Evolutionary conservation across 1,140 invertebrate genomes (phyloP).

Genomic region (Eulimnadia texana): DNA sequence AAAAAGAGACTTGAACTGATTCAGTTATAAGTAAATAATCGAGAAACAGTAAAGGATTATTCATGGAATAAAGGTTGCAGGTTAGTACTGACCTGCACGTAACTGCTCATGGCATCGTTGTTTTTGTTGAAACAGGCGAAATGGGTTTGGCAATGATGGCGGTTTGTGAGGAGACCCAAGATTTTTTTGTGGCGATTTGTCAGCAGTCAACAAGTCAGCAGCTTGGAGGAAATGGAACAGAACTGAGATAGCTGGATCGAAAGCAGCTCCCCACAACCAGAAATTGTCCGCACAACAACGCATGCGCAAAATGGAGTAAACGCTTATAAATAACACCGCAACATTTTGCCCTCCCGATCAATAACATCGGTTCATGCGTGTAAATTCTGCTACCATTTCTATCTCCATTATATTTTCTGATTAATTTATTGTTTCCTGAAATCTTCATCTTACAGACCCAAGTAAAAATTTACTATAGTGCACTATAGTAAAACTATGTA

Average conservation of each 20-base stretch:
- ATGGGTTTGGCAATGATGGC: neutral
- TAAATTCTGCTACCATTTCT: neutral
- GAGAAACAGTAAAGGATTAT: too few species aligned
- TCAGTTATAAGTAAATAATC: too few species aligned
- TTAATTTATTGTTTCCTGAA: neutral
- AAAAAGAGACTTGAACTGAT: too few species aligned
- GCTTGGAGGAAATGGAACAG: too few species aligned
- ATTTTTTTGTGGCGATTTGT: too few species aligned
- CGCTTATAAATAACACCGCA: neutral
- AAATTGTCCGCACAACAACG: too few species aligned
- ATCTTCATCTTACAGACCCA: neutral
- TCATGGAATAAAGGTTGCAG: too few species aligned
- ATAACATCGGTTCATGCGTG: neutral
- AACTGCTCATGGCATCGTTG: neutral
- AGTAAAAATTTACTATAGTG: too few species aligned
- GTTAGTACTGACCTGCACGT: neutral
- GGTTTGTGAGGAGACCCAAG: neutral
- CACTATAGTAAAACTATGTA: too few species aligned
- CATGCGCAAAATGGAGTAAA: neutral
- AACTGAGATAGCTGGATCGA: too few species aligned
- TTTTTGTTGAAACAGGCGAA: neutral
- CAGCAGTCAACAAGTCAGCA: too few species aligned
- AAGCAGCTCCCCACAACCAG: too few species aligned
- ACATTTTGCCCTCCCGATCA: neutral
- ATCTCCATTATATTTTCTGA: neutral